Base-by-base conservation (phyloP, 2,888 invertebrate genomes). In the Nemotelus nigrinus region DNA sequence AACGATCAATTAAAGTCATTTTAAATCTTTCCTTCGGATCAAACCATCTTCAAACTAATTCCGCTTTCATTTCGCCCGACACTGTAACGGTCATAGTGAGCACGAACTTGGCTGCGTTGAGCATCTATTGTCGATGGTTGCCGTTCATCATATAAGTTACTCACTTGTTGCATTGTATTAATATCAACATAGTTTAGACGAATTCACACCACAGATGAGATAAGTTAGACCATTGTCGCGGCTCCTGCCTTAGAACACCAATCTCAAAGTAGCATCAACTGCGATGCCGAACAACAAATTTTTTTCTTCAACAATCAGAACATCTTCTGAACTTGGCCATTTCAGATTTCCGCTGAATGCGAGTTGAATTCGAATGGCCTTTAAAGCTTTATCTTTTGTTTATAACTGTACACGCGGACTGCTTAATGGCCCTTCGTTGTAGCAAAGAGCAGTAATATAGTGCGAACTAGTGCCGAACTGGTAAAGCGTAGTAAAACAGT, bases 331-430 rank as follows among this genome's bases (percentile, higher is more conserved):
- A 25, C 25, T 25, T 25, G 25, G 25, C 25, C 68, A 10, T 44
- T 53, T 50, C 3, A 53, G 68, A 68, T 68, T 68, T 68, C 50
- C 68, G 68, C 68, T 68, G 48, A 68, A 68, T 48, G 50, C 39
- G 44, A 68, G 68, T 68, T 68, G 39, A 68, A 50, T 68, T 68
- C 48, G 53, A 68, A 68, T 72, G 72, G 72, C 72, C 72, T 72
- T 72, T 72, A 60, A 45, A 47, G 44, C 53, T 53, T 50, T 68
- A 8, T 57, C 43, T 71, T 10, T 43, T 67, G 8, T 45, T 39
- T 67, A 48, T n/a, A 4, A 4, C 47, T 47, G 67, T 48, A 45
- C 47, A 6, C 65, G 65, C 4, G 8, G 63, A 39, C 53, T 50
- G 48, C 65, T 65, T 47, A 68, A 68, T 39, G 6, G 41, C 41